Evolutionary conservation across 2,797 vertebrate species (phyloP), one percentile per base, ranked within the genome.

Genomic region (Momotus momota): DNA sequence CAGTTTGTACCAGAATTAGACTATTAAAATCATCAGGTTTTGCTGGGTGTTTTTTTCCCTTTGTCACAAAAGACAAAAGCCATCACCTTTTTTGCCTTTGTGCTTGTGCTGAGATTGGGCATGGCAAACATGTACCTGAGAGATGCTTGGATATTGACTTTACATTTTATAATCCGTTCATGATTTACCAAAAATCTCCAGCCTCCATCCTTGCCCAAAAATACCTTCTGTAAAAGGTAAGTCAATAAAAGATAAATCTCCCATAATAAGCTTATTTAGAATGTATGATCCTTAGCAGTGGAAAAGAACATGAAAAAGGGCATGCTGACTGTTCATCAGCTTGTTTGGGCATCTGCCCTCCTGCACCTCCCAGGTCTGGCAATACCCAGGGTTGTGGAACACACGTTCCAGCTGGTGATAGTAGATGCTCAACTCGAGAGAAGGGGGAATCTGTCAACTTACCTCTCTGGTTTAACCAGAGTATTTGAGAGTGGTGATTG

Each of bases 1-100:
- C 26, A 41, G 40, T 62, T 81, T 51, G 14, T 81, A 66, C n/a
- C 26, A 89, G 29, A 73, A 81, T 74, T 73, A 64, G 15, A 13
- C 40, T 66, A 70, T 66, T 77, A 41, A 81, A 88, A 49, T 83
- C 3, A 49, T 25, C 3, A 1, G 1, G 9, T 65, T 55, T 58
- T 73, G 46, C 35, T 60, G 33, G 0, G 35, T 35, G 1, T 7
- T 41, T 27, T 46, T 35, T 2, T 2, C 8, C 1, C 14, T 6
- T 35, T 61, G 6, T 90, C 55, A 45, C 25, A 79, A 61, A 88
- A 19, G 13, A 27, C n/a, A 61, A 64, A 86, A 14, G 19, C 29
- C 45, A 51, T 67, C n/a, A 40, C 18, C 25, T 51, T 82, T 67
- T 58, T 8, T 12, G 20, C 23, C 4, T 7, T n/a, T 55, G 4